Percentiles rank a stretch among this genome's conserved stretches.
These are phyloP conservation scores for Eubucco bourcierii DNA, from an alignment of 2,113 vertebrate genomes.

Conservation along the genomic window DNA sequence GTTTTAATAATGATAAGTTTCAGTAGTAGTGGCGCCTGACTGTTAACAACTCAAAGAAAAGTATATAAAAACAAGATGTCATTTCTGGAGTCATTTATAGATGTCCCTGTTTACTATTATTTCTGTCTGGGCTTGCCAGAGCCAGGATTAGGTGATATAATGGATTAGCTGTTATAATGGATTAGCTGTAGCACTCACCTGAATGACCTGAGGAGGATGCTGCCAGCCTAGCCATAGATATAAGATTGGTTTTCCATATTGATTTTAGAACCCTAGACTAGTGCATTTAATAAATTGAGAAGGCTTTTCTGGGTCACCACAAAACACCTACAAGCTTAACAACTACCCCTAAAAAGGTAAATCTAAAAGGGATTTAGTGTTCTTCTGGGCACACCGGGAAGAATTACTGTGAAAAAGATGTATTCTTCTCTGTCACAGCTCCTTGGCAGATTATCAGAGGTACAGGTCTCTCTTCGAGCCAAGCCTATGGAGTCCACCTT, in stretches of 20 bases:
- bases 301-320: background rate
- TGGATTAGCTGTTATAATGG: background rate
- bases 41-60: slow-evolving; percentile 71
- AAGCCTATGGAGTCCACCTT: background rate
- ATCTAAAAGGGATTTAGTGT: background rate
- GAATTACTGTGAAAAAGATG: background rate
- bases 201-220: background rate
- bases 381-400: background rate
- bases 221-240: background rate
- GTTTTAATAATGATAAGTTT: slow-evolving; percentile 78
- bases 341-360: background rate
- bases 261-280: background rate
- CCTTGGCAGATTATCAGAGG: background rate
- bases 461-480: background rate
- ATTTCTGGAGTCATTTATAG: slow-evolving; percentile 71
- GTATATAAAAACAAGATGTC: slow-evolving; percentile 73
- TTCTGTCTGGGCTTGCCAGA: slow-evolving; percentile 24
- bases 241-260: background rate
- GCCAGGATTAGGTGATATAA: slow-evolving; percentile 3
- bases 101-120: slow-evolving; percentile 52
- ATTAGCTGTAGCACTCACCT: slow-evolving; percentile 29
- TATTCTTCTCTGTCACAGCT: background rate
- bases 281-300: background rate
- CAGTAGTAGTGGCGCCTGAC: slow-evolving; percentile 74
- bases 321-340: background rate